Evolutionary conservation across 2,797 vertebrate genomes (phyloP), one percentile per base, ranked within the genome.

Genomic region (Gallirallus australis): DNA sequence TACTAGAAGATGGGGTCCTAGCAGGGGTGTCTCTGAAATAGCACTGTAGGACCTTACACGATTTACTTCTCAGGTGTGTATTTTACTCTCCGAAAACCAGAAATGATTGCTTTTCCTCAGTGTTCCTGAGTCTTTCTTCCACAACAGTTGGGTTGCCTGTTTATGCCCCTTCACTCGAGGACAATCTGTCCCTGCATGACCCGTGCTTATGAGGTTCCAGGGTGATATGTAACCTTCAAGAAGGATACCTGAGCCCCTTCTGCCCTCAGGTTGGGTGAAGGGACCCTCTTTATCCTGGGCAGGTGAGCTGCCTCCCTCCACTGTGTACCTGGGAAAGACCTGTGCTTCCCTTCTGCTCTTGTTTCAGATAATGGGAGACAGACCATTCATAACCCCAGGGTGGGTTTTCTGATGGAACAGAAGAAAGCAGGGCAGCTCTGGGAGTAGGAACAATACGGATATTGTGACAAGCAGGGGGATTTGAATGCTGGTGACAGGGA

Each of bases 171-270:
- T 39, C 8, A 6, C 6, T 7, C 1, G 3, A 8, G 23, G 12
- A 9, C 30, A 40, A 15, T 15, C 12, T 48, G 28, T 42, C 20
- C 53, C 45, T 14, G 5, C 20, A 25, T 18, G 33, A 28, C 20
- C n/a, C 35, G 2, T 2, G 28, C 9, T 20, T 9, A 0, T 7
- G 48, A 52, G 54, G 7, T 31, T 27, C 35, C 50, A n/a, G 66
- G 39, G 30, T 37, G 28, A 53, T 6, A 6, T 0, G 4, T 11
- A 73, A 6, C 7, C 5, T 0, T 2, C 0, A 1, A 52, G 30
- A 21, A 24, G 8, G 45, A 69, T 35, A 40, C 12, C 23, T 45
- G 31, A 79, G 31, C 15, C 48, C 11, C 17, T 42, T n/a, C 54
- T 54, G 25, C 9, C 30, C 4, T n/a, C 19, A 35, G 9, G 6